Evolutionary conservation across 2,888 invertebrate species (phyloP).

Genomic region (Nomada goodeniana): DNA sequence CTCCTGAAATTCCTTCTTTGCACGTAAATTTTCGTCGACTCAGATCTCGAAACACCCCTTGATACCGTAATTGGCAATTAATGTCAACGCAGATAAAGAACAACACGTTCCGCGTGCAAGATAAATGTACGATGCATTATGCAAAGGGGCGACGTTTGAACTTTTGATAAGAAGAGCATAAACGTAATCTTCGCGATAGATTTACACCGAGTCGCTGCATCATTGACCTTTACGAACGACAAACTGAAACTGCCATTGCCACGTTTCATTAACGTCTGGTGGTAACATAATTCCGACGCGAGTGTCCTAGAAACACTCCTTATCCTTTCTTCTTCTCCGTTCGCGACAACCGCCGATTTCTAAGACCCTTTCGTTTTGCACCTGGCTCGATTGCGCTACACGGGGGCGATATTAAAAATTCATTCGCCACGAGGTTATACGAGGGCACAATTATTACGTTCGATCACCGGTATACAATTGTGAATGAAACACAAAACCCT

Average conservation of each 20-base stretch:
- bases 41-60: neutral
- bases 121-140: slow-evolving; percentile 77
- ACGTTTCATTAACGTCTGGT: neutral
- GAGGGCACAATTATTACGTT: neutral
- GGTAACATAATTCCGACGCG: neutral
- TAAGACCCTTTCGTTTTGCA: neutral
- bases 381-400: neutral
- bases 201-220: slow-evolving; percentile 69
- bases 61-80: slow-evolving; percentile 48
- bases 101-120: slow-evolving; percentile 52
- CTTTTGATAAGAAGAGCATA: slow-evolving; percentile 76
- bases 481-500: slow-evolving; percentile 18
- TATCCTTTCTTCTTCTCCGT: too few relatives aligned
- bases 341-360: neutral
- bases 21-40: slow-evolving; percentile 1
- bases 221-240: slow-evolving; percentile 71
- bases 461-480: neutral
- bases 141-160: slow-evolving; percentile 76
- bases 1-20: neutral
- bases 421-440: slow-evolving; percentile 17
- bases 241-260: slow-evolving; percentile 46
- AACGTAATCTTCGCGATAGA: slow-evolving; percentile 66
- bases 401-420: slow-evolving; percentile 27
- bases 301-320: neutral
- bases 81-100: slow-evolving; percentile 32